Conservation (phyloP, 2,888 invertebrate species). For the Carcina quercana region DNA sequence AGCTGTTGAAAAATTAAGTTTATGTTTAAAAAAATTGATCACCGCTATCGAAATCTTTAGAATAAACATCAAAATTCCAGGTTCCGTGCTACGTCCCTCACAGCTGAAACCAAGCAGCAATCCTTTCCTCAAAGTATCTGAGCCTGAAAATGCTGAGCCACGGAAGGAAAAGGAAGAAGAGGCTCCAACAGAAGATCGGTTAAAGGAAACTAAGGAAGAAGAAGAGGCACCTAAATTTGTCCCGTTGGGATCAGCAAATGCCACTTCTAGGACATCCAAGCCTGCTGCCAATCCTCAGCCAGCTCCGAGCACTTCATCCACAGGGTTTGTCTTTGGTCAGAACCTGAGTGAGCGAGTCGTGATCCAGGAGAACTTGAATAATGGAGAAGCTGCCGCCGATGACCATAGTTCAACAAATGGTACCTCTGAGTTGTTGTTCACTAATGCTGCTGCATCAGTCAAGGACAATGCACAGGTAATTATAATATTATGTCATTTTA, state of each 20-base stretch:
- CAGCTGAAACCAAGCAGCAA: conserved; percentile 55
- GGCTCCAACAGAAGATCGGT: conserved; percentile 32
- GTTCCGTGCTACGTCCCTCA: conserved; percentile 58
- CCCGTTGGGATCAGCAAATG: conserved; percentile 52
- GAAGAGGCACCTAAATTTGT: conserved; percentile 61
- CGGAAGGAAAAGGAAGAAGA: conserved; percentile 23
- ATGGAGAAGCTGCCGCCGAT: conserved; percentile 48
- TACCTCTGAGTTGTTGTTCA: conserved; percentile 81
- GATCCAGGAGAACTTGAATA: conserved; percentile 72
- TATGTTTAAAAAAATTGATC: too few relatives aligned
- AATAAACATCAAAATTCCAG: too few relatives aligned
- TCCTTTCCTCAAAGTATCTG: conserved; percentile 49
- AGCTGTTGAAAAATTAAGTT: too few relatives aligned
- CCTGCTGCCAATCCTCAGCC: conserved; percentile 66
- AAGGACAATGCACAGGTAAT: conserved; percentile 60
- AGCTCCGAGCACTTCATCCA: conserved; percentile 57
- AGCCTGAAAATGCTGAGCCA: conserved; percentile 32
- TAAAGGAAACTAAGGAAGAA: conserved; percentile 41
- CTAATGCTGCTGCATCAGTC: conserved; percentile 78
- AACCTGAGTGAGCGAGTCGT: conserved; percentile 91
- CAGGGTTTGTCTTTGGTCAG: conserved; percentile 92
- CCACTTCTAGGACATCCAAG: conserved; percentile 49
- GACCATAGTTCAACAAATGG: conserved; percentile 72
- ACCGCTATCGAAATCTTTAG: conserved; percentile 1
- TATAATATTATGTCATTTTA: too few relatives aligned